Conservation (phyloP, 30 jellyfish, hydroid and myxozoan genomes). For the Turritopsis rubra region DNA sequence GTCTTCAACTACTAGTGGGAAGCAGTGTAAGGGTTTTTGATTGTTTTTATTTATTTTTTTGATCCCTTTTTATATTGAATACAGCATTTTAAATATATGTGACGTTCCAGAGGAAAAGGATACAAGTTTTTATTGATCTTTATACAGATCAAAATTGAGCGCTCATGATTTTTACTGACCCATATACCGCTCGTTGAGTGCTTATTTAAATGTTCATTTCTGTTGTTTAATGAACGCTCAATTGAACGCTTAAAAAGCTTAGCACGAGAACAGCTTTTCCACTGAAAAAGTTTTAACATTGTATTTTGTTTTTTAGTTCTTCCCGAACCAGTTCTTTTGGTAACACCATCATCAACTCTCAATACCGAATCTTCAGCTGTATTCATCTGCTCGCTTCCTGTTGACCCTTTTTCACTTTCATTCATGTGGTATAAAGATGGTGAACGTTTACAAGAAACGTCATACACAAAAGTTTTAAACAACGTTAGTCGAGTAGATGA, state of each 20-base stretch:
- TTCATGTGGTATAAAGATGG: conserved; percentile 20
- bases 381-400: conserved; percentile 13
- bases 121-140: not conserved
- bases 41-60: not conserved
- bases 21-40: not conserved
- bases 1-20: not conserved
- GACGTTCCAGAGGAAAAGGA: not conserved
- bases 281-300: not conserved
- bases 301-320: not conserved
- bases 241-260: too few species aligned
- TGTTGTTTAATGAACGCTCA: too few species aligned
- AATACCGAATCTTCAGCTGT: conserved; percentile 9
- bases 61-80: not conserved
- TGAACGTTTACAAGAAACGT: not conserved
- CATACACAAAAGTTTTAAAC: conserved; percentile 5
- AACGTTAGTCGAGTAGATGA: not conserved
- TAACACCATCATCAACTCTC: conserved; percentile 1
- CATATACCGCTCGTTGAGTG: too few species aligned
- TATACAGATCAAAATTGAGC: too few species aligned
- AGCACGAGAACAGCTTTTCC: too few species aligned
- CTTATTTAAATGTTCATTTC: too few species aligned
- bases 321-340: not conserved
- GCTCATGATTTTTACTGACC: too few species aligned
- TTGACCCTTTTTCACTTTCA: not conserved
- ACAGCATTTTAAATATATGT: not conserved